Conservation (phyloP, 2,113 vertebrate genomes). For the Oxyruncus cristatus region DNA sequence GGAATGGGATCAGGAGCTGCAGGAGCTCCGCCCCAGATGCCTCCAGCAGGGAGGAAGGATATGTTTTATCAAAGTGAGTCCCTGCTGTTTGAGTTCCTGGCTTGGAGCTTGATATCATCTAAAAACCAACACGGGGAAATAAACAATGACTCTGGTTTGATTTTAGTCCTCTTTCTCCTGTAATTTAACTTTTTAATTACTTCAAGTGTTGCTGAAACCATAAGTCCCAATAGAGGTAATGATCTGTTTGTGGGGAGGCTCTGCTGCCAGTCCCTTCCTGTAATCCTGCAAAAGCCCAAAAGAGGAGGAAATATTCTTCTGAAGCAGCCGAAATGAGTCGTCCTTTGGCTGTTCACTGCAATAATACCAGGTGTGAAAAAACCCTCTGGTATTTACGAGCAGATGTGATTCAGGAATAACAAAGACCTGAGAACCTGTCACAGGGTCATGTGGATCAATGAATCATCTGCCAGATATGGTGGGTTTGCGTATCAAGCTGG, state of each 20-base stretch:
- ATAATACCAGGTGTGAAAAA: conserved; percentile 9
- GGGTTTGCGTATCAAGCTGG: accelerated
- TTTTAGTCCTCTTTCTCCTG: neutral
- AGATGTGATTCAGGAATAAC: conserved; percentile 6
- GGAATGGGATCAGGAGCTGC: neutral
- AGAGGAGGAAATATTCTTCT: conserved; percentile 36
- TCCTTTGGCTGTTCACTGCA: neutral
- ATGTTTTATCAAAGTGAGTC: conserved; percentile 16
- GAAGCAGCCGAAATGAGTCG: neutral
- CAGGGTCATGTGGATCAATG: neutral
- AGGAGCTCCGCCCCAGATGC: neutral
- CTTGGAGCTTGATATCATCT: conserved; percentile 23
- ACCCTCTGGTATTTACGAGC: conserved; percentile 23
- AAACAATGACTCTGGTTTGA: conserved; percentile 8
- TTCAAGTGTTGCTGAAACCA: neutral
- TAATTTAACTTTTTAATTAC: neutral
- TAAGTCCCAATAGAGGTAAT: neutral
- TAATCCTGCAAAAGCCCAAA: neutral
- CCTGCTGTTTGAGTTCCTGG: conserved; percentile 60
- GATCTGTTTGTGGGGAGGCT: neutral
- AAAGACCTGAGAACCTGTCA: neutral
- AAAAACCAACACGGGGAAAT: neutral
- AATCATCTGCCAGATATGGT: neutral
- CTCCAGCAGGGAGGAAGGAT: conserved; percentile 20
- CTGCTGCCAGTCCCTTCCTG: neutral